Evolutionary conservation across 1,140 invertebrate species (phyloP), one percentile per base, ranked within the genome.

Genomic region (Hyles vespertilio): DNA sequence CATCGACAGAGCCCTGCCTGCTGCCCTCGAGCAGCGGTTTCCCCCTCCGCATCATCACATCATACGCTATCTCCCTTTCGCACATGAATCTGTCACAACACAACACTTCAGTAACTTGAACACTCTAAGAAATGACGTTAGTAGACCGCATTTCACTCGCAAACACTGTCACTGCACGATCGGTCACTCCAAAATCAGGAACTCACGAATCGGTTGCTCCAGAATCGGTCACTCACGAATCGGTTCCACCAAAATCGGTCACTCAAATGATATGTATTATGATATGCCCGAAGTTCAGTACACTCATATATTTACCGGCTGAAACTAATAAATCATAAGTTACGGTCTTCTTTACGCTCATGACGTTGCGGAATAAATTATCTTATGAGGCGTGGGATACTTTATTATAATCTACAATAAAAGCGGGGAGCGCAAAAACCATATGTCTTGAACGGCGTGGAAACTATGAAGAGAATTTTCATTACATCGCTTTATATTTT

Each of bases 1-100:
- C 84, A 71, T 90, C 89, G 61, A 87, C 84, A 47, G 87, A 89
- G 63, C 87, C 83, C 67, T 90, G 89, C 56, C 83, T 79, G 71
- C 80, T 89, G 61, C 77, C 75, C 67, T 89, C 87, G 40, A 88
- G 72, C 75, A 86, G 69, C 65, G 79, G 76, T 78, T 89, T 81
- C 8, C 81, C 84, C 32, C 83, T 79, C 62, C 81, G 71, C 85
- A 88, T 88, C 77, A 78, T 87, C 72, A 80, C 80, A 85, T 84
- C 67, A 79, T 77, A 79, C 77, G 74, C 80, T 84, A 84, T 75
- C 83, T 76, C 77, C 67, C 49, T 36, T 34, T 59, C 58, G 66
- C 61, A 56, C 54, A 48, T 53, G 51, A 58, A 45, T 59, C 47
- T 12, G 65, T 62, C 65, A 22, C 22, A 40, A 40, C 36, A 40